Conservation (phyloP, 1,140 invertebrate genomes). For the Zophobas atratus region DNA sequence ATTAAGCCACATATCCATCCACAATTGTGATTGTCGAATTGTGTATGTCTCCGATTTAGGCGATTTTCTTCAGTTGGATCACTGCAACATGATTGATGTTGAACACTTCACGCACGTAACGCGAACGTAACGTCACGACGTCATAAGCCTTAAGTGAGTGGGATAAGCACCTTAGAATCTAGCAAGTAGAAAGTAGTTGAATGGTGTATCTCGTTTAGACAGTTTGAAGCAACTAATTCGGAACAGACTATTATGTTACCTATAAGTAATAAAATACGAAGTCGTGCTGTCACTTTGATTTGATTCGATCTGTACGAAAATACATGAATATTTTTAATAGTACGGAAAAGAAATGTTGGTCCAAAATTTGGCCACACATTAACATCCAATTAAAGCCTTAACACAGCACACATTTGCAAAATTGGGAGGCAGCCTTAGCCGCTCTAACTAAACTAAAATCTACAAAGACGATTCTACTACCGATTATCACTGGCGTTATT, state of each 20-base stretch:
- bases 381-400: constrained; percentile 49
- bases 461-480: constrained; percentile 56
- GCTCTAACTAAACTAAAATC: constrained; percentile 38
- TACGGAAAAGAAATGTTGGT: constrained; percentile 37
- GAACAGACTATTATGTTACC: too few relatives aligned
- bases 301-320: constrained; percentile 24
- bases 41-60: too few relatives aligned
- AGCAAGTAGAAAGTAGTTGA: too few relatives aligned
- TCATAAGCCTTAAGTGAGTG: too few relatives aligned
- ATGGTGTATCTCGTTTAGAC: too few relatives aligned
- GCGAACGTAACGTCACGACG: too few relatives aligned
- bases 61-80: too few relatives aligned
- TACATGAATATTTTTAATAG: constrained; percentile 27
- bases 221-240: constrained; percentile 1
- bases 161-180: too few relatives aligned
- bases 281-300: constrained; percentile 32
- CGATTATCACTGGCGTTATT: constrained; percentile 53
- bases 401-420: constrained; percentile 49
- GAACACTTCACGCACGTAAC: too few relatives aligned
- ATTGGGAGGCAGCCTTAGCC: constrained; percentile 41
- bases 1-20: too few relatives aligned
- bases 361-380: constrained; percentile 52
- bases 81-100: too few relatives aligned
- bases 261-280: constrained; percentile 36
- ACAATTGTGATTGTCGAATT: too few relatives aligned